A percentile compares a stretch with the other conserved stretches of the same genome.
phyloP scores from a whole-genome alignment of 2,113 vertebrate genomes.

The Microtus montanus region DNA sequence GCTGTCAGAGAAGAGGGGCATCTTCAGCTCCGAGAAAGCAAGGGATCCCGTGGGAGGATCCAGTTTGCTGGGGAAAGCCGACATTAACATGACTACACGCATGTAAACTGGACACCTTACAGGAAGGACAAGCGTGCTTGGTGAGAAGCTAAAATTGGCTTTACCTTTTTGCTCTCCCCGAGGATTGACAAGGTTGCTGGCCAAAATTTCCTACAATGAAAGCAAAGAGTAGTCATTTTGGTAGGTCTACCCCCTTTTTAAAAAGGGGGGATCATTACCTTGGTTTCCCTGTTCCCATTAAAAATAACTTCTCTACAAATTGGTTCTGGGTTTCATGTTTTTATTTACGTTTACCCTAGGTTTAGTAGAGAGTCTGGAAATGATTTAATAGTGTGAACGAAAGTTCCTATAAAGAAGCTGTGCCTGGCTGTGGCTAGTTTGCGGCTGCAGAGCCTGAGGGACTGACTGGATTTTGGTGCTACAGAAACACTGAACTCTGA shows the following conservation, averaged over 20 bases:
- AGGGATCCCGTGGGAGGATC: not conserved
- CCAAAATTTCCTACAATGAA: conserved; percentile 95
- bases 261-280: not conserved
- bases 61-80: not conserved
- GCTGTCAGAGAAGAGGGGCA: not conserved
- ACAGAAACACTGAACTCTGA: not conserved
- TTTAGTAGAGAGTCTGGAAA: conserved; percentile 17
- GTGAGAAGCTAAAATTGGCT: conserved; percentile 34
- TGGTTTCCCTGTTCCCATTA: not conserved
- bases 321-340: not conserved
- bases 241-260: not conserved
- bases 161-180: conserved; percentile 93
- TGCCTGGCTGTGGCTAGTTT: not conserved
- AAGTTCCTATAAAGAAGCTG: not conserved
- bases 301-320: conserved; percentile 33
- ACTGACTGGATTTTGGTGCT: not conserved
- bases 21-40: not conserved
- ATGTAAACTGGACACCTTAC: not conserved
- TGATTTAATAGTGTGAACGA: not conserved
- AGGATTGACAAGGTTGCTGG: conserved; percentile 87
- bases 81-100: not conserved
- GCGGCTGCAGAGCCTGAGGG: not conserved
- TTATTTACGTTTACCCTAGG: not conserved
- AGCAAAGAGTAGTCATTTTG: conserved; percentile 26
- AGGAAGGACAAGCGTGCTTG: not conserved